phyloP scores from a whole-genome alignment of 2,113 vertebrate genomes.

The Reinhardtius hippoglossoides region DNA sequence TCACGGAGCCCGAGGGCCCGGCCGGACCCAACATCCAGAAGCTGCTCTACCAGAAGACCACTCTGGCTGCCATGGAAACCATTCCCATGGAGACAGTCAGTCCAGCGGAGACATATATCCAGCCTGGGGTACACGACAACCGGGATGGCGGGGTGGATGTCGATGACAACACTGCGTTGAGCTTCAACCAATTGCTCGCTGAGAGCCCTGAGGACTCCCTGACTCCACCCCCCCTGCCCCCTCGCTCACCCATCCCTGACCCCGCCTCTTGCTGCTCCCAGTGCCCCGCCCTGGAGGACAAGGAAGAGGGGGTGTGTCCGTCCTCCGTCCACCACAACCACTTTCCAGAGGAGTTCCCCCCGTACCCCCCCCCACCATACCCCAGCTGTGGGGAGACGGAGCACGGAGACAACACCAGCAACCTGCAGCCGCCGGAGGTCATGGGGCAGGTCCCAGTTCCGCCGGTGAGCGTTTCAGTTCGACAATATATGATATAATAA shows the following conservation, averaged over 20 bases:
- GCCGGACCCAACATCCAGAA: constrained; percentile 95
- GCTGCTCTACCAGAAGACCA: constrained; percentile 94
- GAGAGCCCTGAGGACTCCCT: constrained; percentile 63
- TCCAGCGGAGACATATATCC: constrained; percentile 54
- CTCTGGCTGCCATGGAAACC: constrained; percentile 94
- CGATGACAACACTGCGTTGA: not conserved
- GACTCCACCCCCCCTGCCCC: constrained; percentile 61
- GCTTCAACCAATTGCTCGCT: not conserved
- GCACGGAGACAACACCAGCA: constrained; percentile 75
- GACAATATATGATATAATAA: not conserved
- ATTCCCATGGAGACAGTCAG: constrained; percentile 69
- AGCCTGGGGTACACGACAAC: constrained; percentile 53
- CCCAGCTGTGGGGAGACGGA: constrained; percentile 85
- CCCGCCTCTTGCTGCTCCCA: constrained; percentile 30
- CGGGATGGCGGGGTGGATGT: constrained; percentile 28
- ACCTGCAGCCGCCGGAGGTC: constrained; percentile 88
- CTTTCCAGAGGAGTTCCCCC: constrained; percentile 91
- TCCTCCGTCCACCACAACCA: constrained; percentile 68
- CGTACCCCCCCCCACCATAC: constrained; percentile 91
- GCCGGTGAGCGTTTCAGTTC: constrained; percentile 77
- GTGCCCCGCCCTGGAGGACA: constrained; percentile 60
- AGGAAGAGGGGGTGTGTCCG: constrained; percentile 60
- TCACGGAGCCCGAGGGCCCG: constrained; percentile 94
- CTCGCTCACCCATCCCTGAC: constrained; percentile 72
- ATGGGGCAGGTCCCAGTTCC: constrained; percentile 87